These are phyloP conservation scores for Nephila pilipes DNA, from an alignment of 1,140 invertebrate species.

Conservation along the genomic window DNA sequence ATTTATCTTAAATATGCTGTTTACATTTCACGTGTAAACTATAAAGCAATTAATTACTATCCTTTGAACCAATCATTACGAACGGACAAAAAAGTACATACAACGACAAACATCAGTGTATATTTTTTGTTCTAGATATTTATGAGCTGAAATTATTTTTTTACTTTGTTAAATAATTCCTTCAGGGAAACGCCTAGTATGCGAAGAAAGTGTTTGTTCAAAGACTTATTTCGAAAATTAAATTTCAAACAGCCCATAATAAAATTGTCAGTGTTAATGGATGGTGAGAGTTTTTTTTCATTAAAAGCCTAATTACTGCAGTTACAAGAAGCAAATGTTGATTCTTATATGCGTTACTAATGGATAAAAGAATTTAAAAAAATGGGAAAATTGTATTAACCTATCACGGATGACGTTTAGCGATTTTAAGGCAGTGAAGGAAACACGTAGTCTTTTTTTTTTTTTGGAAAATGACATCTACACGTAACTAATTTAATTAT, in stretches of 20 bases:
- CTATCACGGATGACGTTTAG: not conserved
- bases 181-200: not conserved
- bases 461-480: conserved; percentile 15
- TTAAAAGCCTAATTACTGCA: conserved; percentile 40
- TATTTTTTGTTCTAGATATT: not conserved
- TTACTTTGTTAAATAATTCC: not conserved
- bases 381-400: not conserved
- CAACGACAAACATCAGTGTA: no score
- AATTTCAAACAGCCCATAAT: conserved; percentile 37
- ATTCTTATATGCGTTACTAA: not conserved
- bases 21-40: no score
- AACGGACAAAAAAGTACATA: no score
- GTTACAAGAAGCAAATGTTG: not conserved
- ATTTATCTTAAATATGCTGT: no score
- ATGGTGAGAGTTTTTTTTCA: not conserved
- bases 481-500: conserved; percentile 3
- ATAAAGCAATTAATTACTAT: no score
- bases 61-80: no score
- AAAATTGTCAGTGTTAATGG: conserved; percentile 45
- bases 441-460: not conserved
- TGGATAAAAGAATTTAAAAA: not conserved
- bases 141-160: not conserved
- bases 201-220: not conserved
- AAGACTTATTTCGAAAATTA: not conserved
- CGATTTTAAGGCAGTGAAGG: not conserved